These are phyloP conservation scores for Tenthredo amoena DNA, from an alignment of 2,888 invertebrate genomes.

Conservation along the genomic window DNA sequence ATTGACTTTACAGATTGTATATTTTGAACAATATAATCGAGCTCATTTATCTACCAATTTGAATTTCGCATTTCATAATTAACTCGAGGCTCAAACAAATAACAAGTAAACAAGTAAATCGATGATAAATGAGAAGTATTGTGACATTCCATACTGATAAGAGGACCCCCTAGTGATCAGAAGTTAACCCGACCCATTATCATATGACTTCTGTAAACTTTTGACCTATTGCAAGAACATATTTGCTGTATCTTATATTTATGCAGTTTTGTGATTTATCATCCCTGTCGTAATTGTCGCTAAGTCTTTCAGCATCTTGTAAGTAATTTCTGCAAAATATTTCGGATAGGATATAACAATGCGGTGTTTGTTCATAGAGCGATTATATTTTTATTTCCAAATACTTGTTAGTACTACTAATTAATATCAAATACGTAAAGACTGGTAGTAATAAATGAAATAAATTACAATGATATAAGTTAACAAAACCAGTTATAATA, in stretches of 20 bases:
- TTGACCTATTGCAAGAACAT: constrained; percentile 66
- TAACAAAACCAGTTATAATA: not conserved
- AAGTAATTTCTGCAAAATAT: not conserved
- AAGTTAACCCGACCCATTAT: constrained; percentile 61
- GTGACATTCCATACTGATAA: constrained; percentile 51
- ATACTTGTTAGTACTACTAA: not conserved
- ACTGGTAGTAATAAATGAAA: not conserved
- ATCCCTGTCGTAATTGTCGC: constrained; percentile 40
- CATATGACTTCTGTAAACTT: constrained; percentile 70
- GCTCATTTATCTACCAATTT: not conserved
- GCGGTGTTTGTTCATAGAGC: not conserved
- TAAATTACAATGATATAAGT: not conserved
- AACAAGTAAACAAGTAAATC: constrained; percentile 26
- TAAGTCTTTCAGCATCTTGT: constrained; percentile 9
- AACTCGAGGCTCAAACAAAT: not conserved
- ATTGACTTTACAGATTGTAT: not conserved
- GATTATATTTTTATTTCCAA: not conserved
- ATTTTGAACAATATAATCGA: not conserved
- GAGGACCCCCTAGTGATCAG: constrained; percentile 68
- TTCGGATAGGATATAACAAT: not conserved
- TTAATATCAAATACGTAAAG: not conserved
- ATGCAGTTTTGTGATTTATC: constrained; percentile 44
- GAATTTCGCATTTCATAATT: not conserved
- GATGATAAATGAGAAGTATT: not conserved
- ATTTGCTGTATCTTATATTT: constrained; percentile 58